These are phyloP conservation scores for Pelagia noctiluca DNA, from an alignment of 30 jellyfish, hydroid and myxozoan genomes.

Conservation along the genomic window DNA sequence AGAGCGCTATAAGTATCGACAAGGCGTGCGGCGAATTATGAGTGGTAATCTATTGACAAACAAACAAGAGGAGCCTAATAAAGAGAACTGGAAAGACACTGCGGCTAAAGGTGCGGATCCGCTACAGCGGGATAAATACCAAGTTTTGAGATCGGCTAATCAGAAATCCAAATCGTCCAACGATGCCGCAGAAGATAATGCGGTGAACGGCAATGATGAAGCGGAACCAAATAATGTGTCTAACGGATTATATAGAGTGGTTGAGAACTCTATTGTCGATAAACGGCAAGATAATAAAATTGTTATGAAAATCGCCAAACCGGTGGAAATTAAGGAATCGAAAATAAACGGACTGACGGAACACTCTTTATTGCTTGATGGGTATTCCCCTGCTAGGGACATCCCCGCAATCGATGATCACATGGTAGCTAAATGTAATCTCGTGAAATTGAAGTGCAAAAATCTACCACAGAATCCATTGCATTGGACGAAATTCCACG, in stretches of 20 bases:
- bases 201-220: constrained; percentile 2
- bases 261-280: constrained; percentile 64
- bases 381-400: constrained; percentile 75
- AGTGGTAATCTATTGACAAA: constrained; percentile 6
- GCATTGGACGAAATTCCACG: constrained; percentile 84
- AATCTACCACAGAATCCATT: constrained; percentile 83
- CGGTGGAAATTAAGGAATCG: constrained; percentile 48
- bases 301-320: constrained; percentile 75
- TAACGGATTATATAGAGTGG: constrained; percentile 73
- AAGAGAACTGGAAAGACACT: constrained; percentile 34
- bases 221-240: constrained; percentile 13
- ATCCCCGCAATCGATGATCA: constrained; percentile 67
- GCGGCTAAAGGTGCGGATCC: too few relatives aligned
- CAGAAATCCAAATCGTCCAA: too few relatives aligned
- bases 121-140: too few relatives aligned
- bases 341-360: constrained; percentile 55
- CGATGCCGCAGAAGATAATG: not conserved
- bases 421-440: constrained; percentile 58
- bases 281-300: constrained; percentile 60
- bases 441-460: constrained; percentile 67
- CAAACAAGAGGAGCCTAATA: constrained; percentile 31
- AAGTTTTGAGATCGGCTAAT: too few relatives aligned
- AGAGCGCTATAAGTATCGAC: not conserved
- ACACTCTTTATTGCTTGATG: constrained; percentile 59
- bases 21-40: not conserved